These are phyloP conservation scores for Climacteris rufus DNA, from an alignment of 2,113 vertebrate genomes.

Conservation along the genomic window DNA sequence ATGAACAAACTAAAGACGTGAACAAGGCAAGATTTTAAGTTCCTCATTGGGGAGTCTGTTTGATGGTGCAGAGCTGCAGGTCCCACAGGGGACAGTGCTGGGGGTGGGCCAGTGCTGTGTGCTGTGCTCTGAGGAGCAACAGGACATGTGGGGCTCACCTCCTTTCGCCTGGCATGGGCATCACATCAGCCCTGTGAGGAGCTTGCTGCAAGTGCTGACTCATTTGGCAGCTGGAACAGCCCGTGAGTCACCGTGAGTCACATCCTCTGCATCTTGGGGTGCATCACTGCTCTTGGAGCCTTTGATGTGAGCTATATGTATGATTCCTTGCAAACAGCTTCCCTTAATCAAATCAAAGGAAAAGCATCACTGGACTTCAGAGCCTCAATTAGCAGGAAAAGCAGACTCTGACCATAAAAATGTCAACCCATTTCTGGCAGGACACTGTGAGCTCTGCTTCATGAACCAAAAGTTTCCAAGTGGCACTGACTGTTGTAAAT, in stretches of 20 bases:
- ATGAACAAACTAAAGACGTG: fast-evolving
- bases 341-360: slow-evolving; percentile 12
- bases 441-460: background rate
- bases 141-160: background rate
- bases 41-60: background rate
- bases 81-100: fast-evolving
- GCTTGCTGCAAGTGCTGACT: background rate
- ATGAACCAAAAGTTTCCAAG: background rate
- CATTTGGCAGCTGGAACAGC: background rate
- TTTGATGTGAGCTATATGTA: background rate
- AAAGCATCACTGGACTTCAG: background rate
- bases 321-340: background rate
- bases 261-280: background rate
- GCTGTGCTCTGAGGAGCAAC: background rate
- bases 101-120: background rate
- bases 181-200: too few relatives aligned
- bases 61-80: background rate
- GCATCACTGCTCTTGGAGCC: background rate
- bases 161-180: background rate
- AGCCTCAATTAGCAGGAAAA: background rate
- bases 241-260: background rate
- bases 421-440: background rate
- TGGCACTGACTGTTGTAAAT: background rate
- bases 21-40: background rate
- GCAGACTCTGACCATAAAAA: background rate